phyloP scores from a whole-genome alignment of 2,888 invertebrate species.

The Margaritifera margaritifera region DNA sequence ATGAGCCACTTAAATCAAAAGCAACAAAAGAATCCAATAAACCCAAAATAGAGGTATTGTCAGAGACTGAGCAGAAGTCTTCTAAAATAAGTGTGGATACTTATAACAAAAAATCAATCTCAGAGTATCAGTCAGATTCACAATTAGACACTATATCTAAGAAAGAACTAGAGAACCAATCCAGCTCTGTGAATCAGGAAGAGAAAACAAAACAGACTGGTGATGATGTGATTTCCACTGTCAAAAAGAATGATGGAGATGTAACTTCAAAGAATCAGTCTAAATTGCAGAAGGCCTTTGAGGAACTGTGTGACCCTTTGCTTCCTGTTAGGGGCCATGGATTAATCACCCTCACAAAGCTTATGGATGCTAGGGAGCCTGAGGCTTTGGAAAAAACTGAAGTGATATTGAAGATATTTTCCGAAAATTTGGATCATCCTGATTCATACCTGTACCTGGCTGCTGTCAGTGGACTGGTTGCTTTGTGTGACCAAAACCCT shows the following conservation, averaged over 20 bases:
- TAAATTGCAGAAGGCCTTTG: constrained; percentile 75
- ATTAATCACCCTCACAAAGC: constrained; percentile 81
- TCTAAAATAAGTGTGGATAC: too few species aligned
- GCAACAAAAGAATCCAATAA: too few species aligned
- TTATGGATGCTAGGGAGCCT: constrained; percentile 81
- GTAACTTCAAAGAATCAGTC: background rate
- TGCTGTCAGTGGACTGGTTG: constrained; percentile 84
- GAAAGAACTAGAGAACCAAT: too few species aligned
- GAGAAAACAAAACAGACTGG: background rate
- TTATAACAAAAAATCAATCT: too few species aligned
- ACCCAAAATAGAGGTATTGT: too few species aligned
- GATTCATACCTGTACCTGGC: constrained; percentile 89
- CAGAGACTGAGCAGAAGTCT: too few species aligned
- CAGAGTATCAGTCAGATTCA: too few species aligned
- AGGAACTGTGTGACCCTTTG: constrained; percentile 81
- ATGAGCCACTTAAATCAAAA: too few species aligned
- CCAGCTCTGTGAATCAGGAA: too few species aligned
- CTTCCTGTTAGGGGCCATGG: constrained; percentile 89
- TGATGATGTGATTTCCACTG: background rate
- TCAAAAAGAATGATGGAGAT: background rate
- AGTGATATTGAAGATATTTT: constrained; percentile 82
- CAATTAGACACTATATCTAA: too few species aligned
- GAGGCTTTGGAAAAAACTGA: constrained; percentile 75
- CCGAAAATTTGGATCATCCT: constrained; percentile 83
- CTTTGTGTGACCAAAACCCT: constrained; percentile 80